Evolutionary conservation across 2,797 vertebrate species (phyloP).

Genomic region (Tiaroga cobitis): DNA sequence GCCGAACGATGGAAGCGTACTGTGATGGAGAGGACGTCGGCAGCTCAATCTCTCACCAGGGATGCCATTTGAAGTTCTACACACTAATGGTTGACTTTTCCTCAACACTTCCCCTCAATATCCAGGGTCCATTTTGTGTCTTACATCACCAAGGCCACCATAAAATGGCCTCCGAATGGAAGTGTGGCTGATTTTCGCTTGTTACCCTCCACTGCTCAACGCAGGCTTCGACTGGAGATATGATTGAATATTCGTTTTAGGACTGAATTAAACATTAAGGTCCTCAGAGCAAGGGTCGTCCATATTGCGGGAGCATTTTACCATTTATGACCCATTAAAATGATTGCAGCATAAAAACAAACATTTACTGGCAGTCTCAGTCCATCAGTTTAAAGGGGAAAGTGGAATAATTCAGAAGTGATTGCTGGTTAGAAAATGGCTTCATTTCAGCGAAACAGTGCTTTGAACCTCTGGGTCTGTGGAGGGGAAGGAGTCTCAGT

Average conservation of each 20-base stretch:
- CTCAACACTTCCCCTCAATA: slow-evolving; percentile 39
- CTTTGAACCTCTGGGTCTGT: slow-evolving; percentile 34
- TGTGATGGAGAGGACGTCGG: slow-evolving; percentile 44
- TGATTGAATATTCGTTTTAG: slow-evolving; percentile 32
- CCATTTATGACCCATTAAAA: slow-evolving; percentile 39
- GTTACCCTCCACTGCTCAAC: not conserved
- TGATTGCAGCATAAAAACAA: slow-evolving; percentile 40
- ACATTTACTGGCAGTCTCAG: slow-evolving; percentile 21
- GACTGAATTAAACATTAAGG: slow-evolving; percentile 3
- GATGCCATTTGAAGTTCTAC: slow-evolving; percentile 44
- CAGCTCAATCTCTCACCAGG: slow-evolving; percentile 44
- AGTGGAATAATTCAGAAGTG: slow-evolving; percentile 35
- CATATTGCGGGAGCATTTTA: not conserved
- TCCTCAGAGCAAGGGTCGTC: slow-evolving; percentile 18
- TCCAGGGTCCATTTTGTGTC: slow-evolving; percentile 53
- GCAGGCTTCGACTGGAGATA: slow-evolving; percentile 12
- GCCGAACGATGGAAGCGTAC: slow-evolving; percentile 39
- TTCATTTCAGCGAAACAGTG: slow-evolving; percentile 26
- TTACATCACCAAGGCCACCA: slow-evolving; percentile 35
- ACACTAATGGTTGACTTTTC: slow-evolving; percentile 41
- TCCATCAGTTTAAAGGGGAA: slow-evolving; percentile 48
- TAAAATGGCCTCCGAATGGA: slow-evolving; percentile 48
- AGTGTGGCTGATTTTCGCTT: slow-evolving; percentile 22
- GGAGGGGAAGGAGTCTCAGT: slow-evolving; percentile 33
- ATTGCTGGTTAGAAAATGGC: slow-evolving; percentile 28